phyloP scores from a whole-genome alignment of 1,140 invertebrate species.

The Bombus superbus region DNA sequence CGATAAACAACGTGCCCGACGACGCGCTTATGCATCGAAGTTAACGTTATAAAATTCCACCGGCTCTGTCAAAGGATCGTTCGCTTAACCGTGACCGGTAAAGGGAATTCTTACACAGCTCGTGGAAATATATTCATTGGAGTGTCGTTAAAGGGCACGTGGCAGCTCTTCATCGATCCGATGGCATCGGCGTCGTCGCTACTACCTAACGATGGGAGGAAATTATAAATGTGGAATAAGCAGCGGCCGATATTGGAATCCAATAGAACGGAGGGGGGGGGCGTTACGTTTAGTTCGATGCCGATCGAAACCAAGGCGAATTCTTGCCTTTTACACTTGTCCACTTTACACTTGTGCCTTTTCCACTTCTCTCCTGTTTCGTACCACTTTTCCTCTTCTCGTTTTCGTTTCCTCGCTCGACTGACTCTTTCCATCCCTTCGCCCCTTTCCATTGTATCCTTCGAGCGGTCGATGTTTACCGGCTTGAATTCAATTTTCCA shows the following conservation, averaged over 20 bases:
- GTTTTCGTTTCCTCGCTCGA: background rate
- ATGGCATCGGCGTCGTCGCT: background rate
- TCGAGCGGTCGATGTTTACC: conserved; percentile 1
- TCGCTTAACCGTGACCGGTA: conserved; percentile 9
- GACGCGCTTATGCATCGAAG: background rate
- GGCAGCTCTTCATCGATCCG: conserved; percentile 25
- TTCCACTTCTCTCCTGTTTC: background rate
- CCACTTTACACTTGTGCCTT: too few relatives aligned
- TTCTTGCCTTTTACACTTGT: conserved; percentile 41
- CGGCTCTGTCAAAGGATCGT: background rate
- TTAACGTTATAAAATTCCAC: background rate
- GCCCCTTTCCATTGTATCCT: background rate
- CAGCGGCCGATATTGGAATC: conserved; percentile 52
- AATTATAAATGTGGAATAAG: conserved; percentile 39
- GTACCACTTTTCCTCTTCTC: background rate
- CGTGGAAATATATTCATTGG: conserved; percentile 20
- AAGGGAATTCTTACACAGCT: background rate
- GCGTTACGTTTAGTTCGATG: background rate
- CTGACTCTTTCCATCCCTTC: too few relatives aligned
- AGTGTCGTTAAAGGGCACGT: conserved; percentile 38
- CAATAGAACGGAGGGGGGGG: conserved; percentile 29
- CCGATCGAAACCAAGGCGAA: background rate
- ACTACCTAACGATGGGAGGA: conserved; percentile 16
- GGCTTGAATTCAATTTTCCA: conserved; percentile 3
- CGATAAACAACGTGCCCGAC: background rate